These are phyloP conservation scores for Macrotus californicus DNA, from an alignment of 2,113 vertebrate species.

Conservation along the genomic window DNA sequence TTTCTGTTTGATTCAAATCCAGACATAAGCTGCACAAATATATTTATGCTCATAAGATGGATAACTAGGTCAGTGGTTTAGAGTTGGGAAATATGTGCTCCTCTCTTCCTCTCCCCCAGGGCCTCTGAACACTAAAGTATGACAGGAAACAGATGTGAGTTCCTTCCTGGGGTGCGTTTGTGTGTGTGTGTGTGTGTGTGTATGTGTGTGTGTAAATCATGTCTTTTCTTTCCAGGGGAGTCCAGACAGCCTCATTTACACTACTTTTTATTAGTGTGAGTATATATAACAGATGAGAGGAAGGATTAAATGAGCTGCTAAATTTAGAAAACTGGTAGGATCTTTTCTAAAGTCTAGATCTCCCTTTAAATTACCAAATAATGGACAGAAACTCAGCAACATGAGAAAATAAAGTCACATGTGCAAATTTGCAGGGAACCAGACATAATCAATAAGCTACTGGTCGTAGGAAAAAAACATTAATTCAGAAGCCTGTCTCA, in stretches of 20 bases:
- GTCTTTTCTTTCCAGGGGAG: not conserved
- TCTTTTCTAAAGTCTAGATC: not conserved
- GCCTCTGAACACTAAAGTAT: not conserved
- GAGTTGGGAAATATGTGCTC: not conserved
- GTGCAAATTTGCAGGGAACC: not conserved
- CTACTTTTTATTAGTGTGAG: not conserved
- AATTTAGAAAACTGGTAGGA: not conserved
- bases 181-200: not conserved
- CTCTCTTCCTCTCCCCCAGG: not conserved
- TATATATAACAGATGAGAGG: not conserved
- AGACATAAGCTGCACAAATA: not conserved
- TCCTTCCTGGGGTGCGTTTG: not conserved
- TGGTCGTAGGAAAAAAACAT: not conserved
- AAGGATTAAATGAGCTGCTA: not conserved
- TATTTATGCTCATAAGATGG: not conserved
- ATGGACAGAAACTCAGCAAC: not conserved
- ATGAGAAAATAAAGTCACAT: not conserved
- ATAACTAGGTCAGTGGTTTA: not conserved
- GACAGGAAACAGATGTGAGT: conserved; percentile 9
- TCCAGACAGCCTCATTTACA: not conserved
- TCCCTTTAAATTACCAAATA: not conserved
- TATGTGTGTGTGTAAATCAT: not conserved
- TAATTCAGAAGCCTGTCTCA: not conserved
- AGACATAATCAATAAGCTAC: not conserved
- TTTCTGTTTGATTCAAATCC: not conserved